phyloP scores from a whole-genome alignment of 1,140 invertebrate species.

The Sarcophaga peregrina region DNA sequence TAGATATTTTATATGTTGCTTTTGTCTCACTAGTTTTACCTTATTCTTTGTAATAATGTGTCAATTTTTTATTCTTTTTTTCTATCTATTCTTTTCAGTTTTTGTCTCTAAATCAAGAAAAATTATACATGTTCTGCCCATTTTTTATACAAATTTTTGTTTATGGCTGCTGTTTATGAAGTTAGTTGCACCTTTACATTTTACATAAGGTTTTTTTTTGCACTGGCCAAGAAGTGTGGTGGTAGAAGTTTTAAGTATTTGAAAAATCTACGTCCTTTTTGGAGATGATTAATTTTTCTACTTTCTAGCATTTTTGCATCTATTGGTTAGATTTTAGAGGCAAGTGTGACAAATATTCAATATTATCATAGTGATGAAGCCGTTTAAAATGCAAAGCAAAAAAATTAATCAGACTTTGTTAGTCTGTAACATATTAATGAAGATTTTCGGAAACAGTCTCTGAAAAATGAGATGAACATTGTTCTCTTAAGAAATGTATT shows the following conservation, averaged over 20 bases:
- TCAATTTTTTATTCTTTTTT: not conserved
- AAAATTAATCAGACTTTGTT: not conserved
- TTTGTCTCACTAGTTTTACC: not conserved
- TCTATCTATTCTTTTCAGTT: not conserved
- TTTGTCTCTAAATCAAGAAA: not conserved
- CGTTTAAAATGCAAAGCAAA: too few relatives aligned
- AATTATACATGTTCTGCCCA: not conserved
- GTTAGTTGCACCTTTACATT: not conserved
- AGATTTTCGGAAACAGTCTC: not conserved
- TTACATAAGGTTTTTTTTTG: not conserved
- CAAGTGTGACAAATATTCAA: not conserved
- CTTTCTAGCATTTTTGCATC: not conserved
- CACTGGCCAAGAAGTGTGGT: not conserved
- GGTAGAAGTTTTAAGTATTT: conserved; percentile 13
- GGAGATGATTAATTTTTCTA: conserved; percentile 7
- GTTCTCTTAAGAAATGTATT: not conserved
- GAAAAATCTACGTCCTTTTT: not conserved
- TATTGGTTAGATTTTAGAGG: not conserved
- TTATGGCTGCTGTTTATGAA: not conserved
- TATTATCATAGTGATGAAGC: not conserved
- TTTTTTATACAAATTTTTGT: not conserved
- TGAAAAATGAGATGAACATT: not conserved
- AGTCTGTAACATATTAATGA: not conserved
- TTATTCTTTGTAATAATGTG: not conserved
- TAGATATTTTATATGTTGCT: not conserved